These are phyloP conservation scores for Nothura maculosa DNA, from an alignment of 2,797 vertebrate species.

Conservation along the genomic window DNA sequence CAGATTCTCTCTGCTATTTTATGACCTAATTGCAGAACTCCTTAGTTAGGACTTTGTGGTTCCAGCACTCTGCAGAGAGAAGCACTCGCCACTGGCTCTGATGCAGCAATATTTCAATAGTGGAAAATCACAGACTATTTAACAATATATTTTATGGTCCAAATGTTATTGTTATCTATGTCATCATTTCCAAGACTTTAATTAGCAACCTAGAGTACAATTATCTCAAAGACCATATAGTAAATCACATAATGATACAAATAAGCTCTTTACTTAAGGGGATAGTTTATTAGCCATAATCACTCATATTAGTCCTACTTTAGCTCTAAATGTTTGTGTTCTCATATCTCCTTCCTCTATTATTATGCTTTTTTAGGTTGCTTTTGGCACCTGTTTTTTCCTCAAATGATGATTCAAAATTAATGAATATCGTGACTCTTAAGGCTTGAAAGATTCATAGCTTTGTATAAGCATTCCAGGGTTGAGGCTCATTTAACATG, in stretches of 20 bases:
- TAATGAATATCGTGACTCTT: neutral
- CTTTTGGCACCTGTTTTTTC: neutral
- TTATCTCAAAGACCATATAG: neutral
- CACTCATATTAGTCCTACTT: neutral
- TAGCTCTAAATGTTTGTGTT: neutral
- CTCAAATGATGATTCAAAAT: slow-evolving; percentile 12
- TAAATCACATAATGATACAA: neutral
- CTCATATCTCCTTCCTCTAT: neutral
- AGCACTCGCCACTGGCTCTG: neutral
- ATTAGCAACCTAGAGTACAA: neutral
- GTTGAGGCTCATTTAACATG: neutral
- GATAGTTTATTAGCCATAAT: slow-evolving; percentile 20
- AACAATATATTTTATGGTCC: neutral
- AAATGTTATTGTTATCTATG: neutral
- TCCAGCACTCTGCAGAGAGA: neutral
- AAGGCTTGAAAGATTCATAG: neutral
- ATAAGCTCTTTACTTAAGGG: neutral
- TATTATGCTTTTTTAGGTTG: neutral
- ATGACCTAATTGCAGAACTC: neutral
- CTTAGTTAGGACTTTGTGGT: neutral
- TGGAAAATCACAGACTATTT: neutral
- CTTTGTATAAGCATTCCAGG: neutral
- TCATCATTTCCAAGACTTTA: neutral
- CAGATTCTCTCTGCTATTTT: slow-evolving; percentile 13
- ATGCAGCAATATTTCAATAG: neutral